These are phyloP conservation scores for Thera obeliscata DNA, from an alignment of 2,888 invertebrate species.

Conservation along the genomic window DNA sequence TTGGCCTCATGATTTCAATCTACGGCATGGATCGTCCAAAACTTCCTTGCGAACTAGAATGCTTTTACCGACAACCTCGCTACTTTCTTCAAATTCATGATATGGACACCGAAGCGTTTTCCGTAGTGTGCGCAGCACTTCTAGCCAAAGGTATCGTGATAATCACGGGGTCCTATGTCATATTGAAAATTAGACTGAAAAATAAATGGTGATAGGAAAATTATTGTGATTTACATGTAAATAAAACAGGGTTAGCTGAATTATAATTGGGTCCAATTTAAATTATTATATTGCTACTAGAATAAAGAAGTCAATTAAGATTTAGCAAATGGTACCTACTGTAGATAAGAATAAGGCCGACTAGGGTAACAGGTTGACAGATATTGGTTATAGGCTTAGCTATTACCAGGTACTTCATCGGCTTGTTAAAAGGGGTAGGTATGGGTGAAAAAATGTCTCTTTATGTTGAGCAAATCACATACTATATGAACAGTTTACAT, in stretches of 20 bases:
- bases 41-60: conserved; percentile 87
- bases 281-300: background rate
- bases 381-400: background rate
- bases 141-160: conserved; percentile 86
- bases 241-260: background rate
- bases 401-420: background rate
- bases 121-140: conserved; percentile 87
- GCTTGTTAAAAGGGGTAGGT: too few relatives aligned
- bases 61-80: conserved; percentile 88
- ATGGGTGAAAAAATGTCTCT: too few relatives aligned
- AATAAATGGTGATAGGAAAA: conserved; percentile 68
- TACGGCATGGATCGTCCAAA: conserved; percentile 92
- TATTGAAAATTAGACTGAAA: conserved; percentile 87
- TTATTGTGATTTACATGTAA: background rate
- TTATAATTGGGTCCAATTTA: background rate
- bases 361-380: background rate
- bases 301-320: background rate
- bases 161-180: conserved; percentile 86
- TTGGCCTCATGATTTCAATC: conserved; percentile 91
- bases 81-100: conserved; percentile 91
- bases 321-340: background rate
- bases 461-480: too few relatives aligned
- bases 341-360: background rate
- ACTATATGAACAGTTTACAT: too few relatives aligned
- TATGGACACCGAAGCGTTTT: conserved; percentile 87